phyloP scores from a whole-genome alignment of 1,140 invertebrate species.

The Calephelis nemesis region DNA sequence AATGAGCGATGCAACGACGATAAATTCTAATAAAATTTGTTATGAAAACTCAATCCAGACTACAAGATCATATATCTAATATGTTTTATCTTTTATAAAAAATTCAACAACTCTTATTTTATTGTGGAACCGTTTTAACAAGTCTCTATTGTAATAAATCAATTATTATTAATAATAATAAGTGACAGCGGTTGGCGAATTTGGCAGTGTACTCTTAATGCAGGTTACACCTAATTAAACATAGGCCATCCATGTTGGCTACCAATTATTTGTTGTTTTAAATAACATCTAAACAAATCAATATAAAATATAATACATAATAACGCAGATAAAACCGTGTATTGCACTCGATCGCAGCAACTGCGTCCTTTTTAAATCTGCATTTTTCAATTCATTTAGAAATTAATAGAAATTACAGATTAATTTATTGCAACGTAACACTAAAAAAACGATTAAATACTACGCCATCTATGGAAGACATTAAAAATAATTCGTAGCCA shows the following conservation, averaged over 20 bases:
- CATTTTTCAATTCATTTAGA: constrained; percentile 45
- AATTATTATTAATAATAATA: constrained; percentile 57
- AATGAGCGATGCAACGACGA: constrained; percentile 58
- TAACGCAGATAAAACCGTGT: constrained; percentile 55
- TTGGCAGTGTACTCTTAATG: constrained; percentile 66
- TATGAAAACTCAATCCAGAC: constrained; percentile 76
- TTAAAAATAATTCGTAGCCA: constrained; percentile 76
- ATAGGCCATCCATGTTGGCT: constrained; percentile 74
- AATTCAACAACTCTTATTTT: constrained; percentile 78
- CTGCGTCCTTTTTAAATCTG: constrained; percentile 42
- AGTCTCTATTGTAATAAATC: constrained; percentile 73
- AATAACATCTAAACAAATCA: constrained; percentile 37
- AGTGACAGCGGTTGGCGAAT: constrained; percentile 74
- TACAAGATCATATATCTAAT: constrained; percentile 78
- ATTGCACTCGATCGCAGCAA: constrained; percentile 66
- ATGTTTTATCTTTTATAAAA: constrained; percentile 77
- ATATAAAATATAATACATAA: constrained; percentile 59
- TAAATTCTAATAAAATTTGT: constrained; percentile 73
- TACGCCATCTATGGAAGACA: constrained; percentile 70
- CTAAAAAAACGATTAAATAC: constrained; percentile 37
- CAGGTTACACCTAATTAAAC: constrained; percentile 48
- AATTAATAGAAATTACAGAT: constrained; percentile 33
- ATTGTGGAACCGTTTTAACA: constrained; percentile 76
- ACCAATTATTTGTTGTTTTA: constrained; percentile 69
- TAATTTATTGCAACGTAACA: constrained; percentile 34